Percentiles rank a stretch among this genome's conserved stretches.
Evolutionary conservation across 2,113 vertebrate species (phyloP).

Genomic region (Cnemophilus loriae): DNA sequence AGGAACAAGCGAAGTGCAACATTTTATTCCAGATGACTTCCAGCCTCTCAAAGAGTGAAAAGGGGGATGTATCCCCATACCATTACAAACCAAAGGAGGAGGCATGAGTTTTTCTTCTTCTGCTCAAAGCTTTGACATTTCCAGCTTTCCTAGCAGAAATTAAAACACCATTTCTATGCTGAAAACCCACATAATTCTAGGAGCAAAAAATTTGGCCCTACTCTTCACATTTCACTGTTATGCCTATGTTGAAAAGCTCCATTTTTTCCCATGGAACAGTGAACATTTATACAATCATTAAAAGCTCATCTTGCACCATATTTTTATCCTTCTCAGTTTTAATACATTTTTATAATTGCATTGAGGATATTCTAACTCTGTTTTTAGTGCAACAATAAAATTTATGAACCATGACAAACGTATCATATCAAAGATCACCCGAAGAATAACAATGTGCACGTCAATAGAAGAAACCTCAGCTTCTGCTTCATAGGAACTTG

Average conservation of each 20-base stretch:
- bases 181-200: background rate
- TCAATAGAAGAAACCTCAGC: background rate
- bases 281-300: constrained; percentile 80
- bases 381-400: constrained; percentile 82
- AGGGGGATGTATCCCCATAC: background rate
- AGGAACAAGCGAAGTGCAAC: background rate
- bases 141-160: background rate
- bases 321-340: constrained; percentile 77
- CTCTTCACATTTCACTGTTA: background rate
- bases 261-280: constrained; percentile 66
- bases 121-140: background rate
- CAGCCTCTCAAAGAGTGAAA: background rate
- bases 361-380: constrained; percentile 79
- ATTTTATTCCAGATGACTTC: background rate
- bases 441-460: constrained; percentile 71
- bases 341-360: constrained; percentile 83
- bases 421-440: constrained; percentile 72
- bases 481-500: background rate
- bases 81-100: background rate
- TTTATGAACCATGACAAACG: constrained; percentile 76
- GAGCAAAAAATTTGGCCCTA: background rate
- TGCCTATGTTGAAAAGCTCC: background rate
- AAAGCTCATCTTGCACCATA: constrained; percentile 75
- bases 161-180: background rate
- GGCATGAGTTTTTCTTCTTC: background rate